Base-by-base conservation (phyloP, 2,888 invertebrate species). In the Dinocampus coccinellae region DNA sequence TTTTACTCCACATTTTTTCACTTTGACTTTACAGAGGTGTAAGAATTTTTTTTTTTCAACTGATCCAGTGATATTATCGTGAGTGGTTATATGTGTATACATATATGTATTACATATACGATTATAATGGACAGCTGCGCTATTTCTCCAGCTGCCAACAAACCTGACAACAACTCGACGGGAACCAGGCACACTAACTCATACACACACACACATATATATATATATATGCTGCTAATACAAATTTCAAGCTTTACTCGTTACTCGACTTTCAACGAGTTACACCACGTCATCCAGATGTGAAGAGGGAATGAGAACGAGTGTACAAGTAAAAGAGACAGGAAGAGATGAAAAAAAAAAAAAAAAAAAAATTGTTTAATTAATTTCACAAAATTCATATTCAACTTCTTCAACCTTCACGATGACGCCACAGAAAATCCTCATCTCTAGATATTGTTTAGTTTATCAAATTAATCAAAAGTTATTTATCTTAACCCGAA, bases 131-230 rank as follows among this genome's bases (percentile, higher is more conserved):
- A 69, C 75, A 76, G 77, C 74, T 77, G 75, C 69, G 52, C 52
- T 66, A 72, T 73, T 76, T 77, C 70, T 70, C 70, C 77, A 77
- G 75, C 77, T 77, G 77, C 70, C 70, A 24, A 60, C 34, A 22
- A 34, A 60, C 60, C 60, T 34, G 60, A 60, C 33, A 60, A 36
- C 34, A 33, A 60, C 34, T 34, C 34, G 34, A 36, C 22, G 52
- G 26, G 29, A 55, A 55, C 26, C 7, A 39, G 26, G 11, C 11
- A 33, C 11, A 60, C 29, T 11, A 26, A 57, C 16, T n/a, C 26
- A 55, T 20, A 64, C 22, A 33, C 29, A 34, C 36, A 36, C 4
- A 58, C 22, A 61, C 13, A 61, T 36, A 22, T 61, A 39, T 26
- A 22, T 22, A 20, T 16, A 39, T n/a, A 22, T 22, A 10, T 16